Evolutionary conservation across 2,888 invertebrate species (phyloP), one percentile per base, ranked within the genome.

Genomic region (Tholera decimalis): DNA sequence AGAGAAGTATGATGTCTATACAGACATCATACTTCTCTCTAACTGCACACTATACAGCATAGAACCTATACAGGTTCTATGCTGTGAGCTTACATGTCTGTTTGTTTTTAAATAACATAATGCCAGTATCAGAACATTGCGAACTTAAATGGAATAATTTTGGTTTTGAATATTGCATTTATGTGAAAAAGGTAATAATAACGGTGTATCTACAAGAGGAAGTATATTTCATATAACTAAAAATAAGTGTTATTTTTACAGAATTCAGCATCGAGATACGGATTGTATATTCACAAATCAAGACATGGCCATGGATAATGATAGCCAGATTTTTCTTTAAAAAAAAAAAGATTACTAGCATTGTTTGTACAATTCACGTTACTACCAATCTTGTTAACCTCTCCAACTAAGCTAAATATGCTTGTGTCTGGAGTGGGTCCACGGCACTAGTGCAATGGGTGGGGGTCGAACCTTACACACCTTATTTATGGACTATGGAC

Each of bases 271-370:
- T 33, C 1, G 20, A 37, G 26, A n/a, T n/a, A n/a, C n/a, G n/a
- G n/a, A n/a, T 18, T 11, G 9, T 13, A 28, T 13, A 5, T 18
- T 15, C 8, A 46, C 24, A 24, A 15, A 15, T 22, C 33, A 49
- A 9, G 4, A 56, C 41, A 51, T 63, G 61, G 15, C 15, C 51
- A 44, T 22, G 22, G 44, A 61, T 26, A 54, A 67, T 57, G 44
- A 24, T 30, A 18, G 30, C 24, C 18, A 39, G 39, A n/a, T n/a
- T n/a, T n/a, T n/a, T n/a, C n/a, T n/a, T n/a, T n/a, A n/a, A n/a
- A n/a, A n/a, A n/a, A n/a, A n/a, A n/a, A n/a, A n/a, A n/a, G n/a
- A n/a, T n/a, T n/a, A n/a, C n/a, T n/a, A n/a, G n/a, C n/a, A n/a
- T n/a, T n/a, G n/a, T n/a, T n/a, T n/a, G n/a, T n/a, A n/a, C n/a